Base-by-base conservation (phyloP, 64 coral and sea anemone species). In the Hydrozoanthus tunicans region DNA sequence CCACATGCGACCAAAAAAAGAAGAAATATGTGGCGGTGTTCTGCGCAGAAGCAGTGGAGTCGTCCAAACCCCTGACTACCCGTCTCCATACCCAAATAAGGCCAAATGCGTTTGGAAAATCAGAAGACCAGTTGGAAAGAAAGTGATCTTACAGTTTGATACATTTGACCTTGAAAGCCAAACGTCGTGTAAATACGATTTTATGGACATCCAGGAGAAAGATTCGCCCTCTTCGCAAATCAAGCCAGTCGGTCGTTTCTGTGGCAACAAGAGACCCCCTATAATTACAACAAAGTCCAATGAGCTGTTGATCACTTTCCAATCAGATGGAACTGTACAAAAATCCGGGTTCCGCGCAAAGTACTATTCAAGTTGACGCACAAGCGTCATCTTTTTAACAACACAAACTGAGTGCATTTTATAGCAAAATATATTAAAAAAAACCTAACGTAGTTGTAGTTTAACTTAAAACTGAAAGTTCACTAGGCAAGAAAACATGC, bases 151-250 rank as follows among this genome's bases (percentile, higher is more conserved):
- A 43, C 77, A 85, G 24, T 95, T 95, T 93, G 91, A 95, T 43
- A 66, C 82, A 24, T 95, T 95, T 84, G 94, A 95, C 14, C 13
- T 95, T 7, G 94, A 95, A 83, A 93, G 83, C 58, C 77, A 95
- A 84, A 90, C 81, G 8, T 91, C 91, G 6, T 95, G 94, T 90
- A 90, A 95, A 90, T 95, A 95, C 58, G 94, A 95, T 58, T 95
- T 77, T 32, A 65, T 95, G 53, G 85, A 93, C 9, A 93, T 95
- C 17, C 91, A 90, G n/a, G 17, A 72, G 3, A 95, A 80, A 64
- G 75, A 80, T 59, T 9, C 61, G 10, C 23, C 59, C 6, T 76
- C 91, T 27, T 56, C 51, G 0, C 54, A 52, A 27, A 82, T 89
- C n/a, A 91, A 81, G 7, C 85, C 91, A 56, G 77, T 95, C 26